Percentiles rank a stretch among this genome's conserved stretches.
phyloP scores from a whole-genome alignment of 2,113 vertebrate genomes.

The Macroglossus sobrinus region DNA sequence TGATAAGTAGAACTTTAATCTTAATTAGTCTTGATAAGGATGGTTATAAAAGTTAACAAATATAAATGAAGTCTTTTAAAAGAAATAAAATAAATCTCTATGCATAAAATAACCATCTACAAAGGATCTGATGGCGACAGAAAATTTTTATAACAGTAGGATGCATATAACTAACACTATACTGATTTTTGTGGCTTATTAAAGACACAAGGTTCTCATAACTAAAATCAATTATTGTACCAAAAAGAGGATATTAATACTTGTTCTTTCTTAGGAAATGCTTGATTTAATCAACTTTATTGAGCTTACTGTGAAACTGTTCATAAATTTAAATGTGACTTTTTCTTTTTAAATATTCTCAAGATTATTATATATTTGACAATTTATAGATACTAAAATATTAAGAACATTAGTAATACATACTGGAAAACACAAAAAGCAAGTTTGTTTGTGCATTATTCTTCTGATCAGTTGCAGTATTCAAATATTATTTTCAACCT shows the following conservation, averaged over 20 bases:
- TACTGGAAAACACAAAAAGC: background rate
- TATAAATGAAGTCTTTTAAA: background rate
- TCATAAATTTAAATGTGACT: background rate
- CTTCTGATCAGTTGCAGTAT: background rate
- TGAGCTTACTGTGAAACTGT: background rate
- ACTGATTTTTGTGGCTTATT: background rate
- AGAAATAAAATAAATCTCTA: background rate
- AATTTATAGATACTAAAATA: background rate
- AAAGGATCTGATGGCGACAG: background rate
- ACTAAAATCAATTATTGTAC: background rate
- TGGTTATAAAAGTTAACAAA: background rate
- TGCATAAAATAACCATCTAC: background rate
- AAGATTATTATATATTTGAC: background rate
- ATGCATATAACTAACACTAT: background rate
- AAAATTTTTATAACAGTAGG: background rate
- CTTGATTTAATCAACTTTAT: background rate
- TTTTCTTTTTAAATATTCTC: background rate
- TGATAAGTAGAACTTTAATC: background rate
- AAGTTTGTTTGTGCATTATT: background rate
- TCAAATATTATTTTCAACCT: background rate
- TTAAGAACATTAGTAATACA: background rate
- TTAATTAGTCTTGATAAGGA: background rate
- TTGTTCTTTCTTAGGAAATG: background rate
- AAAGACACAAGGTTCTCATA: background rate
- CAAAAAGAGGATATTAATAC: background rate